Base-by-base conservation (phyloP, 2,113 vertebrate species). In the Myotis davidii region DNA sequence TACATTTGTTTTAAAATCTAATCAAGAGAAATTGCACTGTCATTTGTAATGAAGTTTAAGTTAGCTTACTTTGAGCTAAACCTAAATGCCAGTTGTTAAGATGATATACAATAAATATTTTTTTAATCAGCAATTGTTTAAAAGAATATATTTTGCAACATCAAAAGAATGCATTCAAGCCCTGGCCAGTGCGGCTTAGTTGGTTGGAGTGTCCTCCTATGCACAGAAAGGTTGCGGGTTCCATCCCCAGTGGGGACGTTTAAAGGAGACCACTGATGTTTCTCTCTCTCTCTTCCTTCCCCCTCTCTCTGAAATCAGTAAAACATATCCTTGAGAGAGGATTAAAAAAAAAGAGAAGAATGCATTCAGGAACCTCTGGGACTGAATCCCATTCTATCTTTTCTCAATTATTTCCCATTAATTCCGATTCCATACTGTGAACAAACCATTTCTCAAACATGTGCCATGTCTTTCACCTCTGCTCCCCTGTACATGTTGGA, bases 161-260 rank as follows among this genome's bases (percentile, higher is more conserved):
- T 79, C 61, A 81, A 93, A 93, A 83, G 50, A 90, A 74, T 20
- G 34, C 61, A 95, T 87, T 95, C 92, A 72, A 95, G 23, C 64
- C 64, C 64, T 67, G 64, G 64, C 29, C 64, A n/a, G 64, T 67
- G 64, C 17, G 64, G 64, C 64, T 65, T 65, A 16, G 29, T 65
- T 32, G 25, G 61, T 29, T 64, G 64, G 64, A n/a, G 64, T n/a
- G 61, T 64, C 61, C 25, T 64, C 27, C 27, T 13, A 64, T 64
- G 29, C 64, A 32, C 64, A 67, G 64, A 67, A n/a, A n/a, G 29
- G 16, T 3, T 67, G 29, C 32, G n/a, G 29, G 6, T n/a, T 67
- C 32, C 14, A 67, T 67, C 2, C 29, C 64, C 6, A 2, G 6
- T n/a, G 32, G 29, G 14, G 14, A 5, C 2, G 3, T 32, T 67